These are phyloP conservation scores for Phrixothrix hirtus DNA, from an alignment of 2,888 invertebrate genomes.

Conservation along the genomic window DNA sequence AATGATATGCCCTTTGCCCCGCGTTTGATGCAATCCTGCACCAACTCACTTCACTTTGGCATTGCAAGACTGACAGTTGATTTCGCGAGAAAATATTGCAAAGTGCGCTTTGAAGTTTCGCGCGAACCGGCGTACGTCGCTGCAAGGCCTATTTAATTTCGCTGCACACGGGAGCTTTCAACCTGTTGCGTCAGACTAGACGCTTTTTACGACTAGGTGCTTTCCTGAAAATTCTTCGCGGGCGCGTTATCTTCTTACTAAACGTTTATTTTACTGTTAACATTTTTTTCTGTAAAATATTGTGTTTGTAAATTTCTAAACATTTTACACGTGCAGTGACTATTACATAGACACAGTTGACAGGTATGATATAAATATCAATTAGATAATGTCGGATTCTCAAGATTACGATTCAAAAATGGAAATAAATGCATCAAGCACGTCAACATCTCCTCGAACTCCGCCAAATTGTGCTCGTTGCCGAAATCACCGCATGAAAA, in stretches of 20 bases:
- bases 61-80: conserved; percentile 54
- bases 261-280: too few species aligned
- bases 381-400: conserved; percentile 57
- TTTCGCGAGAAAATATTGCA: conserved; percentile 39
- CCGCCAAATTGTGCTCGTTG: conserved; percentile 93
- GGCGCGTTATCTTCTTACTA: too few species aligned
- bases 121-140: conserved; percentile 22
- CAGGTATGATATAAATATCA: too few species aligned
- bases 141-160: conserved; percentile 21
- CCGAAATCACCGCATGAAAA: conserved; percentile 87
- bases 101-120: conserved; percentile 21
- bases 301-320: too few species aligned
- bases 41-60: conserved; percentile 51
- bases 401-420: conserved; percentile 61
- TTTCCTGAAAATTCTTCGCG: too few species aligned
- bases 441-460: conserved; percentile 70
- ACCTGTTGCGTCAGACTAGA: conserved; percentile 23
- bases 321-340: too few species aligned
- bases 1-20: conserved; percentile 52
- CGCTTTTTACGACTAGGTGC: conserved; percentile 5
- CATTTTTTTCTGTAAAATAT: too few species aligned
- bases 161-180: conserved; percentile 17
- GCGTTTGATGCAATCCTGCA: conserved; percentile 47
- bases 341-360: too few species aligned
- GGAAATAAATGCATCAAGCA: conserved; percentile 59